A percentile compares a stretch with the other conserved stretches of the same genome.
These are phyloP conservation scores for Chionis minor DNA, from an alignment of 2,113 vertebrate genomes.

Conservation along the genomic window DNA sequence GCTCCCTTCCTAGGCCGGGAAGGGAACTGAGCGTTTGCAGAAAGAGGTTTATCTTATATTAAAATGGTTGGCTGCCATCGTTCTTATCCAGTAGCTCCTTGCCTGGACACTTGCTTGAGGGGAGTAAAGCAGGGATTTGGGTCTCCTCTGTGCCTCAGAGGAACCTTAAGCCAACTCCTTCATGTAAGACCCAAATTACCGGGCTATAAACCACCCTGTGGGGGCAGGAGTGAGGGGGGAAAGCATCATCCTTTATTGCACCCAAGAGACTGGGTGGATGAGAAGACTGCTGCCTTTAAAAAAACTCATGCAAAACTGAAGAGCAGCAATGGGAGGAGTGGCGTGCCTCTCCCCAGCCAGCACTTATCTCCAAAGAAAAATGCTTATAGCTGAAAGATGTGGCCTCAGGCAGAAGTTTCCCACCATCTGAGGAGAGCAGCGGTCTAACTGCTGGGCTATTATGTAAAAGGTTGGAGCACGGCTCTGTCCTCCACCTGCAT, in stretches of 20 bases:
- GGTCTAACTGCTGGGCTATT: background rate
- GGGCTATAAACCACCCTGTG: background rate
- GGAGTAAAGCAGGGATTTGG: background rate
- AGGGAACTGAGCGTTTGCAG: background rate
- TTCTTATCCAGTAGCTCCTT: background rate
- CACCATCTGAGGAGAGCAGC: background rate
- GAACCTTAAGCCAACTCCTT: background rate
- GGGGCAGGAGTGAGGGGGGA: background rate
- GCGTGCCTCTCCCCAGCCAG: background rate
- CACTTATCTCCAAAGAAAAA: background rate
- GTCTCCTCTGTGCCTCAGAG: background rate
- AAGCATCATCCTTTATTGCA: background rate
- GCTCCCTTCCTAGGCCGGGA: background rate
- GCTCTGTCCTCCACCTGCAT: background rate
- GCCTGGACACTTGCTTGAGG: background rate
- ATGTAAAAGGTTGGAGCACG: background rate
- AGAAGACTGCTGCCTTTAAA: background rate
- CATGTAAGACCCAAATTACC: background rate
- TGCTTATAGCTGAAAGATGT: background rate
- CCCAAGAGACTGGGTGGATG: background rate
- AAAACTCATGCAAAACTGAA: background rate
- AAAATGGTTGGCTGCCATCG: background rate
- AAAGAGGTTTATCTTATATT: background rate
- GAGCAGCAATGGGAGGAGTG: background rate
- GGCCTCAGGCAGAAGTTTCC: background rate